Percentiles rank a stretch among this genome's conserved stretches.
Conservation (phyloP, 23 tunicate genomes). For the Halocynthia aurantium region DNA sequence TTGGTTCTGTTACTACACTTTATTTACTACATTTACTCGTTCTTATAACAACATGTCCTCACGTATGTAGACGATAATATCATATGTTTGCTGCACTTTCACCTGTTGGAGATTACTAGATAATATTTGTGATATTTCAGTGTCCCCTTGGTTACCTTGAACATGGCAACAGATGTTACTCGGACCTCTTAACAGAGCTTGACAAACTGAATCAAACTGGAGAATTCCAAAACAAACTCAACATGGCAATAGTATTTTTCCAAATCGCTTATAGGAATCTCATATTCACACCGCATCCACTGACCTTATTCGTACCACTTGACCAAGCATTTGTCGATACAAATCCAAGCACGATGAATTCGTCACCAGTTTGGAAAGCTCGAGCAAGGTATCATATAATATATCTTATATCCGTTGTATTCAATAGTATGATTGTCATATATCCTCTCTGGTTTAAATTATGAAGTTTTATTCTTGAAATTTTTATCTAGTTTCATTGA, state of each 20-base stretch:
- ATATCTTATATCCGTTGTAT: no score
- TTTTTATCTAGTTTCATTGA: no score
- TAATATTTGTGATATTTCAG: constrained; percentile 21
- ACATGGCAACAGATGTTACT: constrained; percentile 31
- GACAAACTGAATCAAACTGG: constrained; percentile 47
- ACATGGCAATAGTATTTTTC: constrained; percentile 47
- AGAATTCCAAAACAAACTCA: constrained; percentile 37
- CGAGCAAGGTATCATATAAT: constrained; percentile 28
- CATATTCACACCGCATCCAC: not conserved
- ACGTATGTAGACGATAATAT: no score
- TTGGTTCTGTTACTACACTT: no score
- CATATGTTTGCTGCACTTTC: no score
- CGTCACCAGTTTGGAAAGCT: constrained; percentile 31
- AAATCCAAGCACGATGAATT: not conserved
- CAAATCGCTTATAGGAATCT: constrained; percentile 21
- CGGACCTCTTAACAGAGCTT: constrained; percentile 51
- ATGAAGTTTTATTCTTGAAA: no score
- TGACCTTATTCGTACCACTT: constrained; percentile 49
- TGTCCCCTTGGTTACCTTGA: constrained; percentile 41
- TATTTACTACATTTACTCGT: no score
- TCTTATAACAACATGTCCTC: no score
- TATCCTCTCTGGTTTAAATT: no score
- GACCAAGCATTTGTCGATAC: constrained; percentile 47
- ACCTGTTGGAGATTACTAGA: no score
- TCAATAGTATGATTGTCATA: no score